Evolutionary conservation across 1,140 invertebrate species (phyloP), one percentile per base, ranked within the genome.

Genomic region (Amphibalanus amphitrite): DNA sequence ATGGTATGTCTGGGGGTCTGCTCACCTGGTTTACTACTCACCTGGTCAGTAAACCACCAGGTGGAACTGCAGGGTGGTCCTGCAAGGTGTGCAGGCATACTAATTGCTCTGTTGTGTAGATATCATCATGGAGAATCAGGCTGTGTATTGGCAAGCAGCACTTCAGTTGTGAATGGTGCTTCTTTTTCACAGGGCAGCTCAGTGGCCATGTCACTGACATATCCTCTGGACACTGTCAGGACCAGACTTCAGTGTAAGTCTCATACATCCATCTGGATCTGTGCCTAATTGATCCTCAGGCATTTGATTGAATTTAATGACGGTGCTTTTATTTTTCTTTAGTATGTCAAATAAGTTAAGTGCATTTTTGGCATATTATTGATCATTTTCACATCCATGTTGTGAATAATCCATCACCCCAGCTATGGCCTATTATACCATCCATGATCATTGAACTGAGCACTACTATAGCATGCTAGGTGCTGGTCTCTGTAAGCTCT

Each of bases 161-260:
- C n/a, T n/a, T n/a, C n/a, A n/a, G n/a, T n/a, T n/a, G n/a, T n/a
- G n/a, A n/a, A n/a, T n/a, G n/a, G n/a, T n/a, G n/a, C n/a, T n/a
- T n/a, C n/a, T n/a, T n/a, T 83, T 8, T 25, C 30, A 33, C 80
- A 93, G 90, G 91, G 90, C 28, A 90, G 90, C 80, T 87, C 90
- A 25, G 85, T 91, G 72, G 90, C 90, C 3, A 92, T 93, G 89
- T 83, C 87, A 74, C 84, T 87, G 3, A 91, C 93, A 80, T 93
- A 90, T 77, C 92, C 92, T 20, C 79, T 95, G 73, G 92, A 95
- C 78, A 93, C 89, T 69, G 85, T 93, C 23, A 84, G 91, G 75
- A 89, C 89, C 72, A 83, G 90, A 78, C 80, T 92, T 75, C 92
- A 94, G 84, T 80, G 89, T 90, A 84, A 84, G 84, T 83, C 71